phyloP scores from a whole-genome alignment of 2,797 vertebrate species.

The Lemur catta region DNA sequence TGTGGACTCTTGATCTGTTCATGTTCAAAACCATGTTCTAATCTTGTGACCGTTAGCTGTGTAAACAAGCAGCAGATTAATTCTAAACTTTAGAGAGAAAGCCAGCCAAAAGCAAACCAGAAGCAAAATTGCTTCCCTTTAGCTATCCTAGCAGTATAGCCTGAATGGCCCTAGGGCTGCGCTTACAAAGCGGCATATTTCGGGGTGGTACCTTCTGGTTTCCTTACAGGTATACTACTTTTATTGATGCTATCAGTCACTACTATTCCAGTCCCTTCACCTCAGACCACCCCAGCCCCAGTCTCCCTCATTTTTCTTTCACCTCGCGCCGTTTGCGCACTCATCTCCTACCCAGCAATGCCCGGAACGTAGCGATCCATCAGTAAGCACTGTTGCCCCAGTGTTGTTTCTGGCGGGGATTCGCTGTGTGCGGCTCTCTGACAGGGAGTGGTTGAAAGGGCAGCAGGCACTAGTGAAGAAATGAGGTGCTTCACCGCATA shows the following conservation, averaged over 20 bases:
- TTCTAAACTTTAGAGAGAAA: no score
- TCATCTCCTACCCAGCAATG: not conserved
- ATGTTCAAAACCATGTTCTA: no score
- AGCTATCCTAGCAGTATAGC: no score
- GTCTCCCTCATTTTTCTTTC: not conserved
- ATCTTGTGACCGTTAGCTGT: no score
- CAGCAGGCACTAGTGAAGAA: not conserved
- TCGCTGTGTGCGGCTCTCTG: not conserved
- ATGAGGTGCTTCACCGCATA: not conserved
- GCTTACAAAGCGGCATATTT: not conserved
- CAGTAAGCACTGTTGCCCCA: not conserved
- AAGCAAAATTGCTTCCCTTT: no score
- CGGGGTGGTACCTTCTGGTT: not conserved
- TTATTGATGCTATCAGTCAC: not conserved
- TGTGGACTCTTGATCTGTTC: no score
- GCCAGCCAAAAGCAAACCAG: no score
- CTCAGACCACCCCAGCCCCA: not conserved
- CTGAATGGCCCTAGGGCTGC: no score
- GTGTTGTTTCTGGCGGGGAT: not conserved
- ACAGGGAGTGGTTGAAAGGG: not conserved
- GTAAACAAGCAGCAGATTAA: no score
- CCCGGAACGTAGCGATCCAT: not conserved
- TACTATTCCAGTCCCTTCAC: not conserved
- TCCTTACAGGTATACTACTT: not conserved
- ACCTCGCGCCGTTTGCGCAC: not conserved